Percentiles rank a stretch among this genome's conserved stretches.
Evolutionary conservation across 2,113 vertebrate genomes (phyloP).

Genomic region (Ochotona princeps): DNA sequence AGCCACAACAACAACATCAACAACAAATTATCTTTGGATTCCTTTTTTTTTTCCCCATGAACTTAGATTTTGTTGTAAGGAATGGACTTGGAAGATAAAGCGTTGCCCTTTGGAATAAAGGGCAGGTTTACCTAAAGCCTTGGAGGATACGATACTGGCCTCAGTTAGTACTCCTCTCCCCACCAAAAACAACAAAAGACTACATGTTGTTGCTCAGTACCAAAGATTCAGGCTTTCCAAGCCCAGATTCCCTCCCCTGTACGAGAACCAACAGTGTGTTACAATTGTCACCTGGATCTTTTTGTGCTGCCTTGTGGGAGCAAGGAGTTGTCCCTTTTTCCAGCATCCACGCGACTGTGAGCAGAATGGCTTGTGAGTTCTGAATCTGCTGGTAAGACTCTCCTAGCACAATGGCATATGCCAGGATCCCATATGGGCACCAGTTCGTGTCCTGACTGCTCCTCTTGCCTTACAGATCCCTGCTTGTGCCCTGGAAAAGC

Average conservation of each 20-base stretch:
- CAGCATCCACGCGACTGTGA: neutral
- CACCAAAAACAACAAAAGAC: neutral
- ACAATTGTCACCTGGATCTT: neutral
- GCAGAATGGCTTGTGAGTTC: neutral
- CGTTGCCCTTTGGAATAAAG: conserved; percentile 26
- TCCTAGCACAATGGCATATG: neutral
- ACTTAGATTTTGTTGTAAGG: no score
- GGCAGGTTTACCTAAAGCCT: neutral
- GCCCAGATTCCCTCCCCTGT: neutral
- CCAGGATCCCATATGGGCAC: no score
- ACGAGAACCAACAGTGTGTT: neutral
- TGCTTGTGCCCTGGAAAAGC: no score
- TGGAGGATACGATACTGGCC: neutral
- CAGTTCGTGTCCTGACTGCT: no score
- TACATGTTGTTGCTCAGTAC: neutral
- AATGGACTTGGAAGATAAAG: neutral
- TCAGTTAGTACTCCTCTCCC: neutral
- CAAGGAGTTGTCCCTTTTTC: neutral
- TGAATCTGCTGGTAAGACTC: neutral
- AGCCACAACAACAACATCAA: no score
- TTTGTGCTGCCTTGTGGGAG: neutral
- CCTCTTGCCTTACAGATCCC: no score
- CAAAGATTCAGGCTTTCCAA: neutral
- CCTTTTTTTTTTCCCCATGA: no score
- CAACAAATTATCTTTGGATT: no score